Conservation (phyloP, 53 echinoderm and acorn worm species). For the Crossaster papposus region DNA sequence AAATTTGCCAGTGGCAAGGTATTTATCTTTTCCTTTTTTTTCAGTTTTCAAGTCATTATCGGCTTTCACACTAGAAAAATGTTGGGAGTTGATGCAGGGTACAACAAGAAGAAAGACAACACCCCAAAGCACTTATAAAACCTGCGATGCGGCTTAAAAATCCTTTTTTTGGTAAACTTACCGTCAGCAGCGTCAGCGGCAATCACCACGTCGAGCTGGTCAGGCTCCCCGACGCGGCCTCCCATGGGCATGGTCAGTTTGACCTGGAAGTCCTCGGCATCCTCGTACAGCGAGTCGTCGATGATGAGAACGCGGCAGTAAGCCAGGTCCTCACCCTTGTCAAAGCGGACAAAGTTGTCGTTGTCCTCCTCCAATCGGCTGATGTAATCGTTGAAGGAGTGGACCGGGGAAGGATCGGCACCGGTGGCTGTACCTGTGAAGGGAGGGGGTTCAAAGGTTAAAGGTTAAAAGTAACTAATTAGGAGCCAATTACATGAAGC, state of each 20-base stretch:
- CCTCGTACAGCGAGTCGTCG: conserved; percentile 98
- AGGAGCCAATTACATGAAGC: not conserved
- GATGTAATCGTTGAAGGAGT: conserved; percentile 98
- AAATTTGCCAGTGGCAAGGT: too few relatives aligned
- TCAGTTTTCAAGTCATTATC: too few relatives aligned
- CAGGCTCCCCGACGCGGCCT: conserved; percentile 80
- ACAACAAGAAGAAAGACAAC: too few relatives aligned
- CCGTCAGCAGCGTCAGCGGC: conserved; percentile 91
- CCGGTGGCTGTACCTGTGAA: conserved; percentile 93
- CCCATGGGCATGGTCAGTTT: conserved; percentile 99
- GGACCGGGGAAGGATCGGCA: conserved; percentile 93
- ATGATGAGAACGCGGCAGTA: conserved; percentile 97
- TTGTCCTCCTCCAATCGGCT: conserved; percentile 95
- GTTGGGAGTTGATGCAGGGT: too few relatives aligned
- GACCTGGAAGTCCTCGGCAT: conserved; percentile 94
- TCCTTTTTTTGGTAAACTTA: conserved; percentile 59
- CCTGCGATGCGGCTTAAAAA: too few relatives aligned
- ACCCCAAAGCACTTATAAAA: too few relatives aligned
- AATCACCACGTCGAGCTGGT: conserved; percentile 76
- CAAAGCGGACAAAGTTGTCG: conserved; percentile 94
- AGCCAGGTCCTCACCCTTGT: conserved; percentile 95
- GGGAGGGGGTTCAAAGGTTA: not conserved
- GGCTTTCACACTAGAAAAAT: too few relatives aligned
- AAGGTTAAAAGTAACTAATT: not conserved
- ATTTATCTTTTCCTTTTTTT: too few relatives aligned